Percentiles rank a stretch among this genome's conserved stretches.
Conservation (phyloP, 2,888 invertebrate genomes). For the Macrophya annulata region DNA sequence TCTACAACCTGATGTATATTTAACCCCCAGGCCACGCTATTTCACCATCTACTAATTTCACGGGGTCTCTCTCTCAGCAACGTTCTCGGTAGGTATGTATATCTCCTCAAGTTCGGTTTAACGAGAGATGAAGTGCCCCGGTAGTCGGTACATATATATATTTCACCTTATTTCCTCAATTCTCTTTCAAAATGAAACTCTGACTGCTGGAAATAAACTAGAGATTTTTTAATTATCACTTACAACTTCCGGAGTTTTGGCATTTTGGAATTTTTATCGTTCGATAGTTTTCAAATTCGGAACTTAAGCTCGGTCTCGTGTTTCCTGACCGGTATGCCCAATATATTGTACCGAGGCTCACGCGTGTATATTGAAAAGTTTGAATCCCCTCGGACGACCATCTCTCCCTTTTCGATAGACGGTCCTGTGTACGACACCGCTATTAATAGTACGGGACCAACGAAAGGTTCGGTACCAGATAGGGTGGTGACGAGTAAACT, state of each 20-base stretch:
- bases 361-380: slow-evolving; percentile 57
- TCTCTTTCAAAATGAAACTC: too few species aligned
- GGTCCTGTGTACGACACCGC: slow-evolving; percentile 42
- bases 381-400: slow-evolving; percentile 58
- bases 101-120: slow-evolving; percentile 38
- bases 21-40: slow-evolving; percentile 49
- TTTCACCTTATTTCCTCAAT: slow-evolving; percentile 56
- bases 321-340: not conserved
- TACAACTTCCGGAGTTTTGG: slow-evolving; percentile 58
- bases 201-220: too few species aligned
- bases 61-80: slow-evolving; percentile 9
- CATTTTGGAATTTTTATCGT: too few species aligned
- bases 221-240: too few species aligned
- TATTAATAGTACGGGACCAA: slow-evolving; percentile 42
- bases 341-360: not conserved
- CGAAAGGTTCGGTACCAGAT: not conserved
- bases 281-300: too few species aligned
- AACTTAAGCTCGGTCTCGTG: slow-evolving; percentile 55
- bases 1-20: slow-evolving; percentile 46
- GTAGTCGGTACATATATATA: not conserved
- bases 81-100: not conserved
- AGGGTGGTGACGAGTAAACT: slow-evolving; percentile 36
- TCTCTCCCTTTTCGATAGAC: slow-evolving; percentile 49
- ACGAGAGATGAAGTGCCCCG: slow-evolving; percentile 45
- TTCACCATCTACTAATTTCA: slow-evolving; percentile 56